Base-by-base conservation (phyloP, 2,888 invertebrate genomes). In the Hyles lineata region DNA sequence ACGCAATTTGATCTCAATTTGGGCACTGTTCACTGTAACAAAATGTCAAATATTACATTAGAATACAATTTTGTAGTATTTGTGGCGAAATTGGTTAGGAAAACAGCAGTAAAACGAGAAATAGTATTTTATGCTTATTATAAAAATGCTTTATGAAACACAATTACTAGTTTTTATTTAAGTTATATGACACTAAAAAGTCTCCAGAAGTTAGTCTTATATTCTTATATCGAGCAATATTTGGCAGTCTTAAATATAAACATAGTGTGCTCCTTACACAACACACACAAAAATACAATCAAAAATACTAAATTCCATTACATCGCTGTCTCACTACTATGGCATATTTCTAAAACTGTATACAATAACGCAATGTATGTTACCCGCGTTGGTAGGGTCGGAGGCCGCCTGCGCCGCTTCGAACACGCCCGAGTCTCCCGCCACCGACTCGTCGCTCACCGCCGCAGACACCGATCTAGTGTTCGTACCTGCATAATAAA, bases 361-460 rank as follows among this genome's bases (percentile, higher is more conserved):
- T 4, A 25, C 9, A n/a, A 61, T 55, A 55, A n/a, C 55, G n/a
- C 19, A 17, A n/a, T 55, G n/a, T 55, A 55, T 15, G n/a, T 76
- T 82, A 92, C 92, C 92, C 58, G 92, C 89, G 88, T 90, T 90
- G 73, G 89, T 87, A 58, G 95, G 95, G 75, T 94, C 93, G 75
- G 82, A 87, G 2, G 90, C 91, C 71, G 96, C 95, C 81, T 98
- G 97, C 6, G 98, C 97, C 8, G 98, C 98, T 87, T 98, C 98
- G 84, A 98, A 98, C 25, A 98, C 98, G 0, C 98, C 98, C 0
- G 98, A 98, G 88, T 98, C 98, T 0, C 99, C 99, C 62, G 99
- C 99, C 75, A 99, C 99, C 67, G 98, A 99, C 89, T 99, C 99
- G 89, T 99, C 99, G 89, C 99, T 99, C 23, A 99, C 99, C 55